Evolutionary conservation across 2,113 vertebrate genomes (phyloP), one percentile per base, ranked within the genome.

Genomic region (Illadopsis cleaveri): DNA sequence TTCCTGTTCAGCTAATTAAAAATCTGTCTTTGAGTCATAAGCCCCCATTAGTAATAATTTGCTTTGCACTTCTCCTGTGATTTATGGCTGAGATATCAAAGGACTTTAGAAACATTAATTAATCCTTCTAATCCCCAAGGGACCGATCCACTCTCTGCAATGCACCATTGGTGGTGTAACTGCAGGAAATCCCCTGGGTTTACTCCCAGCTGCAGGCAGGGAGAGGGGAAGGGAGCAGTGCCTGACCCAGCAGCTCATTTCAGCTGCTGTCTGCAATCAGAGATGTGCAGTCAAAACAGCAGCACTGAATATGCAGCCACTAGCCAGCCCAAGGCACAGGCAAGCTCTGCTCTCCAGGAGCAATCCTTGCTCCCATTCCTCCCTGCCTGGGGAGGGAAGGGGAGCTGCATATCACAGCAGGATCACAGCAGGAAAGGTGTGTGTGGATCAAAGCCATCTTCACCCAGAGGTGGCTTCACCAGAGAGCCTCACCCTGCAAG

Each of bases 11-110:
- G 90, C 95, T 96, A 96, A 96, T 97, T 96, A 96, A 96, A 91
- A 95, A 96, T 95, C 95, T 95, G 96, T 93, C 95, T 95, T 97
- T 93, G 93, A 94, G 90, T 97, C 95, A 94, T 95, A 96, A 96
- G 90, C 91, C 93, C 91, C 91, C 95, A 93, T 94, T 96, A 95
- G 91, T 93, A 96, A 96, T 95, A 94, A 96, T 97, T 96, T 97
- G 94, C 94, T 95, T 93, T 96, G 95, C 93, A 94, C 93, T 96
- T 94, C 95, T 95, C 91, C 93, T 50, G 96, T 90, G 94, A 96
- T 96, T 96, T 95, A 93, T 91, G 89, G 91, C 82, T 90, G 72
- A 94, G 91, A 95, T 94, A 96, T 92, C 94, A 97, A 97, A 97
- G 94, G 86, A 69, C 96, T 96, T 91, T 95, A 95, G 94, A 95